Evolutionary conservation across 2,888 invertebrate genomes (phyloP).

Genomic region (Liodrosophila aerea): DNA sequence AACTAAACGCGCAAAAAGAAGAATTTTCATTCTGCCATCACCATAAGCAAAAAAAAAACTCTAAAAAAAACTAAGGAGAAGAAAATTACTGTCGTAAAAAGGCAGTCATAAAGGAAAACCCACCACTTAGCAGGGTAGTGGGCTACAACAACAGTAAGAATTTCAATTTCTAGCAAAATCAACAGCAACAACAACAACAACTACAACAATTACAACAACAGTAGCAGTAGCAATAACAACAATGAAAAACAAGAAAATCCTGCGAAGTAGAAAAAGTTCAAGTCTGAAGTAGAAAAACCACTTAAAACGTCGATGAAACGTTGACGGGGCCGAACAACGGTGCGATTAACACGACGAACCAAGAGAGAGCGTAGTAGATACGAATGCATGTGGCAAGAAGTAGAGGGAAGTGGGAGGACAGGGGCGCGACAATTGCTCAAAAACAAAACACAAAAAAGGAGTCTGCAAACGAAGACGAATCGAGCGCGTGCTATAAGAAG

Average conservation of each 20-base stretch:
- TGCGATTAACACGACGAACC: conserved; percentile 30
- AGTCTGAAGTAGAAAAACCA: conserved; percentile 75
- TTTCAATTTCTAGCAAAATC: conserved; percentile 28
- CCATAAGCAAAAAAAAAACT: conserved; percentile 52
- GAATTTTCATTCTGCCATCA: conserved; percentile 68
- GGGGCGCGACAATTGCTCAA: conserved; percentile 24
- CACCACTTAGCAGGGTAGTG: conserved; percentile 68
- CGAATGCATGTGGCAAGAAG: conserved; percentile 30
- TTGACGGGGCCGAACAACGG: conserved; percentile 42
- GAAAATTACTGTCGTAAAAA: conserved; percentile 52
- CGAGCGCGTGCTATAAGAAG: conserved; percentile 57
- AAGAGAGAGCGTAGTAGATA: conserved; percentile 10
- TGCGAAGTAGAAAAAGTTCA: conserved; percentile 68
- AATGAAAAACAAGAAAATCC: conserved; percentile 67
- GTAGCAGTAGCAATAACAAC: conserved; percentile 25
- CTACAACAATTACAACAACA: conserved; percentile 64
- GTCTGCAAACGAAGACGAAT: conserved; percentile 51
- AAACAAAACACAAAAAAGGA: conserved; percentile 60
- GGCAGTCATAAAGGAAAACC: conserved; percentile 69
- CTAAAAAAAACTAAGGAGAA: conserved; percentile 22
- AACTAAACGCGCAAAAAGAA: conserved; percentile 75
- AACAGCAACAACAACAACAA: conserved; percentile 41
- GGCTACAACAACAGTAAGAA: conserved; percentile 44
- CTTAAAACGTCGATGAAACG: conserved; percentile 74
- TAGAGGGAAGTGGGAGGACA: conserved; percentile 5